These are phyloP conservation scores for Terebella lapidaria DNA, from an alignment of 2,888 invertebrate species.

Conservation along the genomic window DNA sequence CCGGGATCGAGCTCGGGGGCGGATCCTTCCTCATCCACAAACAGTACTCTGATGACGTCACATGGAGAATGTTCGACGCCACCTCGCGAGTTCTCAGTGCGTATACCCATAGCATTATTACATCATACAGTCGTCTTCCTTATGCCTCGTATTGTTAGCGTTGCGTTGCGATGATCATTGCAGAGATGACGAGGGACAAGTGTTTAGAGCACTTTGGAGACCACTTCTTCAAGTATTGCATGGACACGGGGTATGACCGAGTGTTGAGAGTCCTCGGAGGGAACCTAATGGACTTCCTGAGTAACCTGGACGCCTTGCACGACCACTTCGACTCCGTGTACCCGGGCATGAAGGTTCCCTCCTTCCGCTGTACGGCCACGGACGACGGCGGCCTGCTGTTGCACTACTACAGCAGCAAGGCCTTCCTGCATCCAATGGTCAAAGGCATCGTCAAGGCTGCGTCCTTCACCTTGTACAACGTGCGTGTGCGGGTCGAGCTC, in stretches of 20 bases:
- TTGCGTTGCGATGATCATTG: no score
- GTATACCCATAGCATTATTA: no score
- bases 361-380: constrained; percentile 79
- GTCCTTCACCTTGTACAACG: constrained; percentile 10
- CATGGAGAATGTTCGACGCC: constrained; percentile 8
- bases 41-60: constrained; percentile 15
- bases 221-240: constrained; percentile 45
- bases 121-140: no score
- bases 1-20: constrained; percentile 28
- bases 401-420: constrained; percentile 93
- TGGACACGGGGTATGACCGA: constrained; percentile 32
- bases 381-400: constrained; percentile 84
- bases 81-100: constrained; percentile 3
- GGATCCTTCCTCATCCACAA: constrained; percentile 32
- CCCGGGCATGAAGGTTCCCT: constrained; percentile 71
- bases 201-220: constrained; percentile 42
- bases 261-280: constrained; percentile 15
- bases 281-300: constrained; percentile 20
- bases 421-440: constrained; percentile 90
- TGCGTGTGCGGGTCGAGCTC: constrained; percentile 7
- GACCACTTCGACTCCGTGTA: constrained; percentile 89
- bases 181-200: constrained; percentile 6
- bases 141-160: no score
- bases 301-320: constrained; percentile 83
- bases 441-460: constrained; percentile 47